phyloP scores from a whole-genome alignment of 2,888 invertebrate genomes.

The Trichopoda pennipes region DNA sequence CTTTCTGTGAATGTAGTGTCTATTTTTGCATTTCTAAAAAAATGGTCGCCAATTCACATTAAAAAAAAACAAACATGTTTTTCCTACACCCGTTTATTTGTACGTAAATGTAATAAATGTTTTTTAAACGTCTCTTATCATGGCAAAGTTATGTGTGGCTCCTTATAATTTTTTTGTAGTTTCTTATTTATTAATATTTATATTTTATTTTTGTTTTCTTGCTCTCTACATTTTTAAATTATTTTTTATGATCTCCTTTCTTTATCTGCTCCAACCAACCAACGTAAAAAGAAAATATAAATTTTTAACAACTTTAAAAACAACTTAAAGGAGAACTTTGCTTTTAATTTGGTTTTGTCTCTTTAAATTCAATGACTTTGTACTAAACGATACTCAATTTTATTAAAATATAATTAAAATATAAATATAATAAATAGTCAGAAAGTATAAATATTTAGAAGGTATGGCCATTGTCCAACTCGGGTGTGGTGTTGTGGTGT shows the following conservation, averaged over 20 bases:
- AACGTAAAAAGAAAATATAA: slow-evolving; percentile 9
- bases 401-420: neutral
- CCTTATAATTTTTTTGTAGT: slow-evolving; percentile 26
- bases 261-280: slow-evolving; percentile 36
- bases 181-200: slow-evolving; percentile 36
- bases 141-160: slow-evolving; percentile 33
- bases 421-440: too few relatives aligned
- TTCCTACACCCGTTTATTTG: slow-evolving; percentile 7
- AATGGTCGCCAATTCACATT: too few relatives aligned
- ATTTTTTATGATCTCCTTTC: slow-evolving; percentile 8
- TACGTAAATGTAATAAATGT: slow-evolving; percentile 10
- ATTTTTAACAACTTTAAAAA: slow-evolving; percentile 18
- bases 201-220: slow-evolving; percentile 1
- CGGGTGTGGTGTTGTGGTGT: too few relatives aligned
- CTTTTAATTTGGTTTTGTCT: slow-evolving; percentile 23
- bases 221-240: slow-evolving; percentile 23
- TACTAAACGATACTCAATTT: slow-evolving; percentile 9
- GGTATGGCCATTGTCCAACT: too few relatives aligned
- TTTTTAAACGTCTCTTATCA: slow-evolving; percentile 29
- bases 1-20: too few relatives aligned
- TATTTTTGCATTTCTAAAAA: too few relatives aligned
- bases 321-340: neutral
- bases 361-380: slow-evolving; percentile 34
- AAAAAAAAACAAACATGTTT: too few relatives aligned
- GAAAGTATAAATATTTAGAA: too few relatives aligned